These are phyloP conservation scores for Eledona agricola DNA, from an alignment of 2,888 invertebrate species.

Conservation along the genomic window DNA sequence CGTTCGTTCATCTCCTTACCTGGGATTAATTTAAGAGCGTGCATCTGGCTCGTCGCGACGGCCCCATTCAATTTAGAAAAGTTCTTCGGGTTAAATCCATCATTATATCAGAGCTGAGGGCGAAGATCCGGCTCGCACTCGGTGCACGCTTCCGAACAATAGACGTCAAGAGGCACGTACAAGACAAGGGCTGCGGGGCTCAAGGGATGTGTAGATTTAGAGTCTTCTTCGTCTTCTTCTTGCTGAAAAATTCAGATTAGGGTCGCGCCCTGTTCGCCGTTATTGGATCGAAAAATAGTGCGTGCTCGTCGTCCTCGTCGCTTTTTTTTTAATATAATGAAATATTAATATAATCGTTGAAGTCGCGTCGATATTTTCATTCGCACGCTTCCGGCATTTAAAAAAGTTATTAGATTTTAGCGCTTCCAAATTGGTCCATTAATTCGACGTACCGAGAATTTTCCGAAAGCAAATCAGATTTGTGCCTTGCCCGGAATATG, in stretches of 20 bases:
- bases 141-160: constrained; percentile 62
- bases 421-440: constrained; percentile 42
- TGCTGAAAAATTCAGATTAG: too few relatives aligned
- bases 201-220: constrained; percentile 46
- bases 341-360: constrained; percentile 29
- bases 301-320: background rate
- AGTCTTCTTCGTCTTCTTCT: too few relatives aligned
- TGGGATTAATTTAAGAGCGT: constrained; percentile 24
- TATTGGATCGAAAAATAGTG: too few relatives aligned
- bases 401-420: constrained; percentile 45
- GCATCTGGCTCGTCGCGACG: constrained; percentile 7
- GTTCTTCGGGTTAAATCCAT: constrained; percentile 59
- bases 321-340: background rate
- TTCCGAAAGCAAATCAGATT: constrained; percentile 42
- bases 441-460: constrained; percentile 42
- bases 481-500: constrained; percentile 29
- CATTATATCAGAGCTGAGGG: constrained; percentile 62
- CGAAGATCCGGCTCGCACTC: constrained; percentile 59
- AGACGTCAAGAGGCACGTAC: constrained; percentile 63
- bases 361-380: constrained; percentile 24
- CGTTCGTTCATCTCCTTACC: constrained; percentile 16
- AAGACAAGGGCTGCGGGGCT: constrained; percentile 52
- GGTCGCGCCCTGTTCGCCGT: too few relatives aligned
- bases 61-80: constrained; percentile 42
- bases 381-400: constrained; percentile 38